Evolutionary conservation across 2,113 vertebrate species (phyloP), one percentile per base, ranked within the genome.

Genomic region (Oryctolagus cuniculus): DNA sequence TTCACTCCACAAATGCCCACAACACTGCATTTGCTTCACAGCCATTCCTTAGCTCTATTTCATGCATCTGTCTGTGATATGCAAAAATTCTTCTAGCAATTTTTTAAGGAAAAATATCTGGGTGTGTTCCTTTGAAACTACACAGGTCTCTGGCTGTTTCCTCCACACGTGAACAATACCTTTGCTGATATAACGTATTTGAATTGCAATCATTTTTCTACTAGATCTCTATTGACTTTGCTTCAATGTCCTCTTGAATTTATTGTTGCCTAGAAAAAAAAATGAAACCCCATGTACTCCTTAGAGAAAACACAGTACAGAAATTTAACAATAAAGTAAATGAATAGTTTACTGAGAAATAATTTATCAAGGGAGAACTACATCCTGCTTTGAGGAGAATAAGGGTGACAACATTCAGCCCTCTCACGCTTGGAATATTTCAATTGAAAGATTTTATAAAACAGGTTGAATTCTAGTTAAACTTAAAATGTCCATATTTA

Each of bases 311-410:
- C 3, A 7, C 53, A 94, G 31, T 83, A 25, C 10, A 79, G 51
- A 95, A 95, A 83, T 77, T 85, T 64, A 94, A 61, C 77, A 92
- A 51, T 72, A 82, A 79, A 89, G 24, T 72, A 75, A 90, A 84
- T 16, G 27, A 89, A 75, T 24, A 78, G 10, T 87, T 92, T 58
- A 72, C 25, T 92, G 13, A 91, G 25, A 87, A 95, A 74, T 31
- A 25, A 69, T 84, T 75, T 16, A 29, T 82, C 29, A 80, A 69
- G 69, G 25, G 4, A 82, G 15, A 87, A 91, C 27, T 61, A 85
- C 17, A n/a, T 74, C 27, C 11, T 24, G 15, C 16, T 84, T 91
- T 89, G 75, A 29, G 73, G 16, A 80, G 6, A 8, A 27, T 58
- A 64, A 36, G 3, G 10, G 24, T 24, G 77, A 70, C 6, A 31